phyloP scores from a whole-genome alignment of 1,140 invertebrate genomes.

The Adoxophyes honmai region DNA sequence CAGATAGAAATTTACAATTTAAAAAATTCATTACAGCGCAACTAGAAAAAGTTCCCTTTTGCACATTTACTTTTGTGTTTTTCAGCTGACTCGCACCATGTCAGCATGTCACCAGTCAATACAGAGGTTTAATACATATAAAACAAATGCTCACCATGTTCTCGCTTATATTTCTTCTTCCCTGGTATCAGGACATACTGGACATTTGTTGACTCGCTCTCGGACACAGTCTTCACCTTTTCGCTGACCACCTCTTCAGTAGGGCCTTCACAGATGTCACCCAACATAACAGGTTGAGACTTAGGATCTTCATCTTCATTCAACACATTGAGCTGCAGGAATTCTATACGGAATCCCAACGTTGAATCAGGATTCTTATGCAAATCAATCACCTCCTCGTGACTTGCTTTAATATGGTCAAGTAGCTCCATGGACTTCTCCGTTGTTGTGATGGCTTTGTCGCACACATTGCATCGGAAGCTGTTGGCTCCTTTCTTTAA shows the following conservation, averaged over 20 bases:
- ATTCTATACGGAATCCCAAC: slow-evolving; percentile 62
- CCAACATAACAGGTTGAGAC: slow-evolving; percentile 42
- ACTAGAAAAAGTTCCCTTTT: too few relatives aligned
- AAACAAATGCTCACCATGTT: slow-evolving; percentile 20
- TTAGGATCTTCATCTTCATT: slow-evolving; percentile 45
- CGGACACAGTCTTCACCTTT: slow-evolving; percentile 23
- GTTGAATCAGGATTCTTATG: slow-evolving; percentile 47
- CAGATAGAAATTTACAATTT: too few relatives aligned
- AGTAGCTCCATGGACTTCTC: slow-evolving; percentile 40
- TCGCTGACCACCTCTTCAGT: slow-evolving; percentile 24
- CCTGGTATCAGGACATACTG: slow-evolving; percentile 41
- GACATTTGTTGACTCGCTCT: slow-evolving; percentile 21
- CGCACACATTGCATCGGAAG: slow-evolving; percentile 59
- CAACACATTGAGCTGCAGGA: slow-evolving; percentile 53
- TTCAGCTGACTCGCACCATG: too few relatives aligned
- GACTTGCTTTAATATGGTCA: slow-evolving; percentile 41
- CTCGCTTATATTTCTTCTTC: slow-evolving; percentile 28
- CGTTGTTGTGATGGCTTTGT: slow-evolving; percentile 28
- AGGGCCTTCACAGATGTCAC: slow-evolving; percentile 40
- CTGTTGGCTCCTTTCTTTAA: slow-evolving; percentile 32
- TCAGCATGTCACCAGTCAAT: too few relatives aligned
- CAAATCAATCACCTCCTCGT: slow-evolving; percentile 54
- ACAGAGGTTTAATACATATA: too few relatives aligned
- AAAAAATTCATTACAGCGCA: too few relatives aligned
- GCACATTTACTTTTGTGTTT: too few relatives aligned